Conservation (phyloP, 2,113 vertebrate genomes). For the Lepus americanus region DNA sequence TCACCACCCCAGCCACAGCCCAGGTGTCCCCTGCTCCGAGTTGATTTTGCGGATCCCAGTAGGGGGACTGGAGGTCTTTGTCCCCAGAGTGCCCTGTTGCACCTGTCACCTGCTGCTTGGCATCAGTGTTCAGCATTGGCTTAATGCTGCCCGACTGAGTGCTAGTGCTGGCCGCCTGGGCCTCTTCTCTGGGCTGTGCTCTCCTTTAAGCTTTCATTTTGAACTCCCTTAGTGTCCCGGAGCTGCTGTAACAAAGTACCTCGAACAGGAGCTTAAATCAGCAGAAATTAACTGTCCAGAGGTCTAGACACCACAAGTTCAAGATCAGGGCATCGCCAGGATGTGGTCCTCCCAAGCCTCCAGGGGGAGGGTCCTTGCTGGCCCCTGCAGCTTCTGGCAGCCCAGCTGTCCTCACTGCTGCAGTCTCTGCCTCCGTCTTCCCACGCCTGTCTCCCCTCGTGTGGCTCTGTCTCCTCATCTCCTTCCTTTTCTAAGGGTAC, state of each 20-base stretch:
- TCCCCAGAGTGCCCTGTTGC: neutral
- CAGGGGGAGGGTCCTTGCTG: neutral
- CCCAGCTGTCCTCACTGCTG: neutral
- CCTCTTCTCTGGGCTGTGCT: neutral
- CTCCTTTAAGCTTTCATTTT: neutral
- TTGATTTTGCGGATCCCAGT: rapidly evolving
- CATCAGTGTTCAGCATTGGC: neutral
- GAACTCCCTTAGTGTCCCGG: neutral
- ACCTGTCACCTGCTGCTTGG: neutral
- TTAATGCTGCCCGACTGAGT: neutral
- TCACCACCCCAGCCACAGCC: neutral
- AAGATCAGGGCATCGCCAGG: neutral
- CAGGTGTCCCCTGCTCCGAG: rapidly evolving
- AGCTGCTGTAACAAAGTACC: neutral
- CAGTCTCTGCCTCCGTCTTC: neutral
- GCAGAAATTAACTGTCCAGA: no score
- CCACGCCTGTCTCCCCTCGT: rapidly evolving
- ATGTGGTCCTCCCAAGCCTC: rapidly evolving
- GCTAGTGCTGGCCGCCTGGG: neutral
- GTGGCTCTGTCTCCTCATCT: neutral
- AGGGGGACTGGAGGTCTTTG: neutral
- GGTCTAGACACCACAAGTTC: neutral
- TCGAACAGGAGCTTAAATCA: neutral
- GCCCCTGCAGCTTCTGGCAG: neutral
- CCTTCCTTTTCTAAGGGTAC: neutral